Percentiles rank a stretch among this genome's conserved stretches.
phyloP scores from a whole-genome alignment of 2,888 invertebrate genomes.

The Bombylius major region DNA sequence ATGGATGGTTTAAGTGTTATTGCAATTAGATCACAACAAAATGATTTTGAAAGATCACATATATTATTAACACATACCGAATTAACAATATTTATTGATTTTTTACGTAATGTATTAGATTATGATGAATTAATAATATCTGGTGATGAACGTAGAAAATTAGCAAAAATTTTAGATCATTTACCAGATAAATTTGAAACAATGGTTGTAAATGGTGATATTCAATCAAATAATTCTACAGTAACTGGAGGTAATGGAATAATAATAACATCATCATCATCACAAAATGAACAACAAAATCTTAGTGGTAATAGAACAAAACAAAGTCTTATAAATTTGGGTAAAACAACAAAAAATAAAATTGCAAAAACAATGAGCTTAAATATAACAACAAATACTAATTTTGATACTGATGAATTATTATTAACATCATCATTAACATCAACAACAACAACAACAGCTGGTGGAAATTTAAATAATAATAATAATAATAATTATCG shows the following conservation, averaged over 20 bases:
- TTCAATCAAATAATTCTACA: neutral
- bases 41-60: slow-evolving; percentile 49
- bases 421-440: neutral
- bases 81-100: slow-evolving; percentile 46
- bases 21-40: slow-evolving; percentile 35
- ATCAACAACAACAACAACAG: slow-evolving; percentile 5
- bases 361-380: slow-evolving; percentile 33
- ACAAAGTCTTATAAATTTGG: slow-evolving; percentile 27
- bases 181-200: slow-evolving; percentile 30
- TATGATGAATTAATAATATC: slow-evolving; percentile 28
- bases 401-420: slow-evolving; percentile 12
- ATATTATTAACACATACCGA: slow-evolving; percentile 56
- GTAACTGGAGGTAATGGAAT: neutral
- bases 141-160: slow-evolving; percentile 36
- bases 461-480: neutral
- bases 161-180: slow-evolving; percentile 38
- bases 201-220: slow-evolving; percentile 10
- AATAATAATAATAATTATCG: slow-evolving; percentile 1
- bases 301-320: slow-evolving; percentile 19
- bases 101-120: slow-evolving; percentile 39
- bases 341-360: slow-evolving; percentile 34
- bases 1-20: slow-evolving; percentile 31
- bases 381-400: slow-evolving; percentile 13
- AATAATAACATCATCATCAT: neutral
- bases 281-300: neutral